phyloP scores from a whole-genome alignment of 2,113 vertebrate species.

The Oenanthe melanoleuca region DNA sequence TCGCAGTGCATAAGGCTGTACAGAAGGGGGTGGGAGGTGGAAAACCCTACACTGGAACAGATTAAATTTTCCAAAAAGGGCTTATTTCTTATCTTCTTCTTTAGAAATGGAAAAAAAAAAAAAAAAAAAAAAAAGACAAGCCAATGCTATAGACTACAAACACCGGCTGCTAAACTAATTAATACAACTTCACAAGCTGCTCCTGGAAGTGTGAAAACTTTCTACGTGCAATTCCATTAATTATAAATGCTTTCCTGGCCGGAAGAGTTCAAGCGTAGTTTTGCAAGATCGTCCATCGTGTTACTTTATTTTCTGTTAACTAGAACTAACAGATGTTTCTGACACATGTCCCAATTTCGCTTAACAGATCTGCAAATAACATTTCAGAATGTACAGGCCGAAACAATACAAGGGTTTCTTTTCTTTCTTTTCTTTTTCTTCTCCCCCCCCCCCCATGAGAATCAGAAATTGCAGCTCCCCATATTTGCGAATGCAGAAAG shows the following conservation, averaged over 20 bases:
- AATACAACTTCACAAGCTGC: slow-evolving; percentile 71
- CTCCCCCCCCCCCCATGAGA: not conserved
- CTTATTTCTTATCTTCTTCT: slow-evolving; percentile 62
- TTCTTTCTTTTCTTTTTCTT: not conserved
- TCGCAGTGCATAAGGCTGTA: slow-evolving; percentile 39
- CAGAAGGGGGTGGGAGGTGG: slow-evolving; percentile 9
- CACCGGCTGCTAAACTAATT: slow-evolving; percentile 73
- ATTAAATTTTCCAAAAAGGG: slow-evolving; percentile 52
- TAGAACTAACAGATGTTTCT: slow-evolving; percentile 73
- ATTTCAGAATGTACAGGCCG: slow-evolving; percentile 69
- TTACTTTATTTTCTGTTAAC: slow-evolving; percentile 69
- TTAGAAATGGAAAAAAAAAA: not conserved
- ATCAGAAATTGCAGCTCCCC: not conserved
- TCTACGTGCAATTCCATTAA: slow-evolving; percentile 69
- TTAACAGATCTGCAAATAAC: slow-evolving; percentile 72
- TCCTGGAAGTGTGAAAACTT: slow-evolving; percentile 74
- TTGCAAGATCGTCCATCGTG: slow-evolving; percentile 17
- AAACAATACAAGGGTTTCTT: slow-evolving; percentile 2
- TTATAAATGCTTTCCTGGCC: slow-evolving; percentile 70
- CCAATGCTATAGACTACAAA: slow-evolving; percentile 28
- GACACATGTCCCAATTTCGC: slow-evolving; percentile 72
- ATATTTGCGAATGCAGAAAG: not conserved
- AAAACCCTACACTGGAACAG: slow-evolving; percentile 51
- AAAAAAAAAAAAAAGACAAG: not conserved
- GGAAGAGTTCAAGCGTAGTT: slow-evolving; percentile 62